Evolutionary conservation across 2,888 invertebrate species (phyloP), one percentile per base, ranked within the genome.

Genomic region (Fabriciana adippe): DNA sequence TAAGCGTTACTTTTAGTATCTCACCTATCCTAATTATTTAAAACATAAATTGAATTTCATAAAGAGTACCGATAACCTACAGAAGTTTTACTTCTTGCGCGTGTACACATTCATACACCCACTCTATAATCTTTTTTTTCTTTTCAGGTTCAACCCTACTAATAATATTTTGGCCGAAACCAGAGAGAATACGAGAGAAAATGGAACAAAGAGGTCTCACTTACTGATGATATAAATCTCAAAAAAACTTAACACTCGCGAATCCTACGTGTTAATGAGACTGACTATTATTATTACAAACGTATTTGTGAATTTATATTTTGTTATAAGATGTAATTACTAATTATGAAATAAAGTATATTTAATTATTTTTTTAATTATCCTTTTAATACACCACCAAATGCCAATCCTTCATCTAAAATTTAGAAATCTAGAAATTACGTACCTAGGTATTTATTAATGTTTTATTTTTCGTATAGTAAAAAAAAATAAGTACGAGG

Each of bases 81-180:
- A n/a, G n/a, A n/a, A n/a, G n/a, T n/a, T n/a, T n/a, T n/a, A n/a
- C n/a, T n/a, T n/a, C n/a, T n/a, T n/a, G n/a, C n/a, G n/a, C n/a
- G n/a, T n/a, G n/a, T n/a, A n/a, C n/a, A n/a, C n/a, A n/a, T n/a
- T n/a, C n/a, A n/a, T n/a, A n/a, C n/a, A n/a, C n/a, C n/a, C n/a
- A n/a, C n/a, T n/a, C n/a, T n/a, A n/a, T n/a, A n/a, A n/a, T n/a
- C n/a, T n/a, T n/a, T n/a, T n/a, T n/a, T 16, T 35, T 61, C 66
- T 45, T 64, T 80, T 3, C 83, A 92, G 92, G 84, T 1, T 85
- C 92, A 16, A 87, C 86, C 1, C 60, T 89, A 6, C 76, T 92
- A 0, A 87, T 92, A 84, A 48, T 84, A 4, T 88, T 92, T 63
- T 92, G 92, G 92, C 92, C 92, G 0, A 83, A 86, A 62, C 89